These are phyloP conservation scores for Caerostris darwini DNA, from an alignment of 1,140 invertebrate genomes.

Conservation along the genomic window DNA sequence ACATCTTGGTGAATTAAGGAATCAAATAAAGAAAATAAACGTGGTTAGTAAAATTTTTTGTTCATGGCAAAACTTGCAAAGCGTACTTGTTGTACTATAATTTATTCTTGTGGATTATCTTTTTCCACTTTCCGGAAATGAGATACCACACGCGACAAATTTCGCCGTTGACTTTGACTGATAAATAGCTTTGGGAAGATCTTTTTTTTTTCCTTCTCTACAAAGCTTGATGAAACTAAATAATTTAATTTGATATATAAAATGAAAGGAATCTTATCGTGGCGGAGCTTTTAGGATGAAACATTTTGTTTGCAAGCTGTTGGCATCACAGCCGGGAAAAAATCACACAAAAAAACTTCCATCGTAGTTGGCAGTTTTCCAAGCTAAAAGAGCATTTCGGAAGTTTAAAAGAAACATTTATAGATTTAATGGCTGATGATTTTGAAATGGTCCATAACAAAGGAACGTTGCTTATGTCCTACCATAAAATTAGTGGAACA, in stretches of 20 bases:
- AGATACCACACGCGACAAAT: slow-evolving; percentile 23
- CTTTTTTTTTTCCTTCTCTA: neutral
- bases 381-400: slow-evolving; percentile 10
- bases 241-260: slow-evolving; percentile 44
- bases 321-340: slow-evolving; percentile 4
- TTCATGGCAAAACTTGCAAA: neutral
- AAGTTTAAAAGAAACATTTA: slow-evolving; percentile 36
- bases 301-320: slow-evolving; percentile 44
- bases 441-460: slow-evolving; percentile 2
- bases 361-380: slow-evolving; percentile 2
- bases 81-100: neutral
- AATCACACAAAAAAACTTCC: neutral
- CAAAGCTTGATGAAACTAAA: slow-evolving; percentile 46
- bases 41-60: neutral
- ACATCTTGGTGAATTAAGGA: neutral
- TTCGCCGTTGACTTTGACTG: slow-evolving; percentile 7
- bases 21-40: neutral
- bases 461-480: neutral
- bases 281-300: neutral
- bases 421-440: slow-evolving; percentile 40
- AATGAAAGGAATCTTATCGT: slow-evolving; percentile 40
- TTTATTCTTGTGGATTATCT: slow-evolving; percentile 20
- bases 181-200: neutral
- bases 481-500: neutral
- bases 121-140: slow-evolving; percentile 29